These are phyloP conservation scores for Picathartes gymnocephalus DNA, from an alignment of 2,113 vertebrate genomes.

Conservation along the genomic window DNA sequence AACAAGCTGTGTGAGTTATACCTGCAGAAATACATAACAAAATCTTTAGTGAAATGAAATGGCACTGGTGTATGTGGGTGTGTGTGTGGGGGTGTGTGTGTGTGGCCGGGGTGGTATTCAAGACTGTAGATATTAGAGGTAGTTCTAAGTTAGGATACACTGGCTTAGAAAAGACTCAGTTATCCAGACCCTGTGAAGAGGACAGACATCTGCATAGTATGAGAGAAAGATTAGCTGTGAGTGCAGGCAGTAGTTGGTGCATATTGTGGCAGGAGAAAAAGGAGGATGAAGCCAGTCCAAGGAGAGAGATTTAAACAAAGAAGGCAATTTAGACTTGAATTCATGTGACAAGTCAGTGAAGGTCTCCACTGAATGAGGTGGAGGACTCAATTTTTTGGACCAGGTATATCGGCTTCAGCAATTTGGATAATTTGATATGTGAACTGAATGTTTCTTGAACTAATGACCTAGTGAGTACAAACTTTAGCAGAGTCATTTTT, in stretches of 20 bases:
- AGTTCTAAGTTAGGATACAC: background rate
- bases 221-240: background rate
- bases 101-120: accelerated
- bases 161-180: background rate
- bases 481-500: background rate
- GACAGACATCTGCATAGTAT: background rate
- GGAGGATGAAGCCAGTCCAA: background rate
- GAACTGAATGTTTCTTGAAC: background rate
- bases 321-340: background rate
- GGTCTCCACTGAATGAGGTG: background rate
- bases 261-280: background rate
- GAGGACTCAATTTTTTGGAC: background rate
- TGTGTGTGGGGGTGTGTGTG: too few relatives aligned
- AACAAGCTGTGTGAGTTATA: background rate
- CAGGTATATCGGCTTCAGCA: background rate
- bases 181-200: background rate
- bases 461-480: background rate
- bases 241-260: background rate
- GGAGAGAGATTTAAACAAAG: background rate
- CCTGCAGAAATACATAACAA: background rate
- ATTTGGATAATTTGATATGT: background rate
- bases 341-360: background rate
- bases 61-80: background rate
- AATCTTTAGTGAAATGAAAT: background rate
- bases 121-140: background rate